Percentiles rank a stretch among this genome's conserved stretches.
phyloP scores from a whole-genome alignment of 2,113 vertebrate genomes.

The Grallaria varia region DNA sequence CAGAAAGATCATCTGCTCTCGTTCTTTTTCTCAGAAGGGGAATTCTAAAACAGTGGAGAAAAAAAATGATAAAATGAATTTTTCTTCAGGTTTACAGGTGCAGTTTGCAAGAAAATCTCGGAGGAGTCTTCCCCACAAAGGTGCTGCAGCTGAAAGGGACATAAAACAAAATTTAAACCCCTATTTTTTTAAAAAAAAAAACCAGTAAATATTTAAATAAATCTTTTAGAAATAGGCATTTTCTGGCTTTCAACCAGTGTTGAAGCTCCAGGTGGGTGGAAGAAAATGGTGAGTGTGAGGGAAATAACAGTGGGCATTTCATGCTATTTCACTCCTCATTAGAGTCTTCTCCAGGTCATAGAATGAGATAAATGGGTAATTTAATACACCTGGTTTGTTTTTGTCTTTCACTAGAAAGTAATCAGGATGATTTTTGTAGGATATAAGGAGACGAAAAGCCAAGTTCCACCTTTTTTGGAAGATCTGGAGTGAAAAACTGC shows the following conservation, averaged over 20 bases:
- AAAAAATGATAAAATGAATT: background rate
- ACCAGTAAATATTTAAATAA: background rate
- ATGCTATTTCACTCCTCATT: background rate
- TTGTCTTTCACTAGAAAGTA: background rate
- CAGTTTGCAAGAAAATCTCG: background rate
- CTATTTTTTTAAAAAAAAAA: too few relatives aligned
- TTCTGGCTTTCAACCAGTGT: background rate
- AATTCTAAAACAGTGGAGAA: background rate
- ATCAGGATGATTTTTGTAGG: background rate
- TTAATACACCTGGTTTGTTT: accelerated
- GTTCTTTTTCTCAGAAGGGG: background rate
- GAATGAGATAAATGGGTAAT: background rate
- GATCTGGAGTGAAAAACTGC: background rate
- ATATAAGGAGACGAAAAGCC: background rate
- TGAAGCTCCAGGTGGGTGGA: background rate
- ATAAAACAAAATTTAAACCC: background rate
- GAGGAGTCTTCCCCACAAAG: background rate
- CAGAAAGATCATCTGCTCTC: background rate
- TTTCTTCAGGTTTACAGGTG: background rate
- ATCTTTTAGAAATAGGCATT: background rate
- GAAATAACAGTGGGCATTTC: background rate
- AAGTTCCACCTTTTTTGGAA: background rate
- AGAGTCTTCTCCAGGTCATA: background rate
- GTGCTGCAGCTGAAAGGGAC: background rate
- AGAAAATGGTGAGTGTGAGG: background rate